These are phyloP conservation scores for Lepidochrysops patricia DNA, from an alignment of 2,888 invertebrate species.

Conservation along the genomic window DNA sequence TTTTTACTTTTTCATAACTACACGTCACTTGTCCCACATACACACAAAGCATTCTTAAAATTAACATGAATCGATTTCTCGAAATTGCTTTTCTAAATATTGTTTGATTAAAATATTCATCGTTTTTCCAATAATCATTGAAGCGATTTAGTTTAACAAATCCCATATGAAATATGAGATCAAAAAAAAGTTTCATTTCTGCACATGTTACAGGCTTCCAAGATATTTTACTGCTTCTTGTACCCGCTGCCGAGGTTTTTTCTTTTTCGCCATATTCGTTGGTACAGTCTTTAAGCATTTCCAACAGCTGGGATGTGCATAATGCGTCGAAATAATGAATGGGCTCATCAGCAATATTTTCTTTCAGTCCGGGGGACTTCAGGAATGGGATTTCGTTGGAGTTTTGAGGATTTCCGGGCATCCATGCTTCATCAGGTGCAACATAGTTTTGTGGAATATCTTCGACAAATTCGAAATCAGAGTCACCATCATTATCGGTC, in stretches of 20 bases:
- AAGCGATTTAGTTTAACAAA: slow-evolving; percentile 5
- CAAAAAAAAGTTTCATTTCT: slow-evolving; percentile 17
- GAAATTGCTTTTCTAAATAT: slow-evolving; percentile 16
- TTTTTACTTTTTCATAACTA: slow-evolving; percentile 22
- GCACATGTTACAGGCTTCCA: slow-evolving; percentile 14
- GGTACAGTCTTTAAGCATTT: slow-evolving; percentile 19
- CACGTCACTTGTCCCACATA: slow-evolving; percentile 16
- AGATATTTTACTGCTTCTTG: slow-evolving; percentile 15
- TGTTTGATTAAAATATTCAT: slow-evolving; percentile 1
- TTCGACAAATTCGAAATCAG: slow-evolving; percentile 13
- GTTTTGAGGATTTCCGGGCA: slow-evolving; percentile 18
- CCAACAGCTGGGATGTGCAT: slow-evolving; percentile 19
- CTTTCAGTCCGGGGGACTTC: slow-evolving; percentile 21
- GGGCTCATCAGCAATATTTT: slow-evolving; percentile 21
- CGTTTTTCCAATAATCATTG: slow-evolving; percentile 3
- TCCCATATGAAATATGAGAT: not conserved
- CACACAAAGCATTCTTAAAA: slow-evolving; percentile 21
- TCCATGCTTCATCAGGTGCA: slow-evolving; percentile 17
- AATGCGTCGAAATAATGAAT: slow-evolving; percentile 22
- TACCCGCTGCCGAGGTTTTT: slow-evolving; percentile 10
- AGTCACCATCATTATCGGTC: slow-evolving; percentile 11
- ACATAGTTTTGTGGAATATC: not conserved
- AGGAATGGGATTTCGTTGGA: slow-evolving; percentile 15
- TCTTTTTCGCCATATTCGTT: slow-evolving; percentile 18
- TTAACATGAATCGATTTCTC: slow-evolving; percentile 19